Conservation (phyloP, 2,113 vertebrate species). For the Aptenodytes patagonicus region DNA sequence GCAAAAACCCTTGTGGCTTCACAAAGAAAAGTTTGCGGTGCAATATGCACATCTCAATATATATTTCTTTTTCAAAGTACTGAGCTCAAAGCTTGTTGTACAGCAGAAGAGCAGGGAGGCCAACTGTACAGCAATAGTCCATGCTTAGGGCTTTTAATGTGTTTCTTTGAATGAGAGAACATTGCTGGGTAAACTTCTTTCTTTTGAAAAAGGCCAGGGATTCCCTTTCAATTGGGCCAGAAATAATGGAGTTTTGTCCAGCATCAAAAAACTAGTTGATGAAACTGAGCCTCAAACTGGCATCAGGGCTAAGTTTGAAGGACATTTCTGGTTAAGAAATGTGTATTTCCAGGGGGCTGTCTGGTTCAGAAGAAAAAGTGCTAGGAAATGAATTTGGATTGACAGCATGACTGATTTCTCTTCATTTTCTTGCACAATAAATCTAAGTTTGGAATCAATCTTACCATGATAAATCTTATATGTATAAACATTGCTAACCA, state of each 20-base stretch:
- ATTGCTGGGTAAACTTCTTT: neutral
- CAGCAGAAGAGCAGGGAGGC: neutral
- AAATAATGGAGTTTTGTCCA: neutral
- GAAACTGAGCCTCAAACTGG: neutral
- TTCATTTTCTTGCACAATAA: conserved; percentile 25
- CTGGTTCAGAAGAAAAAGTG: conserved; percentile 3
- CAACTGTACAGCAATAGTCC: neutral
- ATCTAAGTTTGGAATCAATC: conserved; percentile 10
- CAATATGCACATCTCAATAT: neutral
- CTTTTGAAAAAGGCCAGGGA: neutral
- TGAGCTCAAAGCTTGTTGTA: neutral
- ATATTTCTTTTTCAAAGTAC: neutral
- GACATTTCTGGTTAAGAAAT: neutral
- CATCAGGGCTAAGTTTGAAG: neutral
- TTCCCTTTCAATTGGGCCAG: neutral
- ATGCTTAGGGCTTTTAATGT: neutral
- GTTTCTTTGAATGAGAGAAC: neutral
- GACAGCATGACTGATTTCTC: conserved; percentile 17
- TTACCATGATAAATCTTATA: conserved; percentile 10
- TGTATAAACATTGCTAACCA: neutral
- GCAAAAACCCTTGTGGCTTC: neutral
- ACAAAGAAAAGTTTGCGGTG: neutral
- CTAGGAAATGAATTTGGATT: neutral
- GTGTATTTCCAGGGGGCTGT: neutral
- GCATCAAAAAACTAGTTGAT: neutral